These are phyloP conservation scores for Trypoxylus dichotomus DNA, from an alignment of 1,140 invertebrate genomes.

Conservation along the genomic window DNA sequence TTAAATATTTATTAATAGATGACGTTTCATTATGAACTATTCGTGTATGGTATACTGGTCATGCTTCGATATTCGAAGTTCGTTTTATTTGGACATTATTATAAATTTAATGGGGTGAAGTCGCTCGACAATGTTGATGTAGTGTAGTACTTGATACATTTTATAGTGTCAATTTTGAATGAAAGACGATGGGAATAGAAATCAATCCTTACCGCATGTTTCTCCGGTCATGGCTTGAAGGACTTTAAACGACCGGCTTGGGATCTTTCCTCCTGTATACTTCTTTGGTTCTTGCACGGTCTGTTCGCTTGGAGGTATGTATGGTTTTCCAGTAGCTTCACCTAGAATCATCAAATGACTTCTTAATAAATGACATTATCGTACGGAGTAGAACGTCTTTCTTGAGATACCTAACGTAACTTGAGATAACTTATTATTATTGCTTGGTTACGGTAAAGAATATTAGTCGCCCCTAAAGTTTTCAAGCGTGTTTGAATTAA, in stretches of 20 bases:
- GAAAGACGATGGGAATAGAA: background rate
- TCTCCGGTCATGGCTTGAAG: slow-evolving; percentile 78
- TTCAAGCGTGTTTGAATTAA: too few relatives aligned
- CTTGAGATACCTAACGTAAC: too few relatives aligned
- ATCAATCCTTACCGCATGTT: slow-evolving; percentile 45
- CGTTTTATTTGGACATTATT: background rate
- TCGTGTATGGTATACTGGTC: background rate
- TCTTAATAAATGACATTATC: too few relatives aligned
- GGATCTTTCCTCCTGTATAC: slow-evolving; percentile 82
- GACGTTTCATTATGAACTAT: too few relatives aligned
- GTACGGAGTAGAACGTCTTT: too few relatives aligned
- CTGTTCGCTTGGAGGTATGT: slow-evolving; percentile 69
- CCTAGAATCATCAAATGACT: slow-evolving; percentile 37
- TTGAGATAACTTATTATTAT: too few relatives aligned
- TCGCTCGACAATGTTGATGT: background rate
- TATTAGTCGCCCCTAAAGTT: too few relatives aligned
- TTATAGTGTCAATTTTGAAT: background rate
- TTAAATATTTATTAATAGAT: too few relatives aligned
- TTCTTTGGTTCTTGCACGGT: slow-evolving; percentile 71
- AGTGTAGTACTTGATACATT: background rate
- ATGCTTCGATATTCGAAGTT: background rate
- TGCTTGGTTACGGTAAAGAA: too few relatives aligned
- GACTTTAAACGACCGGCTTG: slow-evolving; percentile 82
- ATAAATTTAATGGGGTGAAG: background rate
- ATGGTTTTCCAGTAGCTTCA: slow-evolving; percentile 55